Conservation (phyloP, 2,113 vertebrate genomes). For the Prunella himalayana region DNA sequence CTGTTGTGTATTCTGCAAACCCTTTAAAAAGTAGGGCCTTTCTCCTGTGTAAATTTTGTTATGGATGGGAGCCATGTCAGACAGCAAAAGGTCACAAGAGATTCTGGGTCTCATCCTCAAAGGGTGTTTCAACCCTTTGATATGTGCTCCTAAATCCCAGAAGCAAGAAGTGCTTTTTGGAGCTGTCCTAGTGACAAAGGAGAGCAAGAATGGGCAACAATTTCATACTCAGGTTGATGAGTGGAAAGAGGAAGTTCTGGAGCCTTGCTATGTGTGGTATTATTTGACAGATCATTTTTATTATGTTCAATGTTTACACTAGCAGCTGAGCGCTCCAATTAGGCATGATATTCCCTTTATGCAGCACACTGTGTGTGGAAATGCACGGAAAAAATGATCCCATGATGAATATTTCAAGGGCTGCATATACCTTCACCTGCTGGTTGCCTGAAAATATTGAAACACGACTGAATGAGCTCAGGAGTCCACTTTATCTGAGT, state of each 20-base stretch:
- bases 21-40: not conserved
- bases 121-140: not conserved
- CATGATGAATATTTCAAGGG: not conserved
- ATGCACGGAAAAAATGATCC: not conserved
- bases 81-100: not conserved
- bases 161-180: not conserved
- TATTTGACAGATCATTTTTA: not conserved
- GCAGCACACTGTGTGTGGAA: not conserved
- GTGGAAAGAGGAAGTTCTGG: not conserved
- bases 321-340: not conserved
- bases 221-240: not conserved
- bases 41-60: not conserved
- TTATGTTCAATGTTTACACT: not conserved
- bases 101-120: not conserved
- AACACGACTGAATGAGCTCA: not conserved
- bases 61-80: not conserved
- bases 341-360: not conserved
- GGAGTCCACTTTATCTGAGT: not conserved
- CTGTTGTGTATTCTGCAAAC: not conserved
- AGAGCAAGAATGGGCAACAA: not conserved
- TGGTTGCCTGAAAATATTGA: fast-evolving
- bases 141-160: not conserved
- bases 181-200: not conserved
- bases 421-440: not conserved
- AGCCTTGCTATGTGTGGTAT: not conserved